Conservation (phyloP, 2,113 vertebrate species). For the Rattus rattus region DNA sequence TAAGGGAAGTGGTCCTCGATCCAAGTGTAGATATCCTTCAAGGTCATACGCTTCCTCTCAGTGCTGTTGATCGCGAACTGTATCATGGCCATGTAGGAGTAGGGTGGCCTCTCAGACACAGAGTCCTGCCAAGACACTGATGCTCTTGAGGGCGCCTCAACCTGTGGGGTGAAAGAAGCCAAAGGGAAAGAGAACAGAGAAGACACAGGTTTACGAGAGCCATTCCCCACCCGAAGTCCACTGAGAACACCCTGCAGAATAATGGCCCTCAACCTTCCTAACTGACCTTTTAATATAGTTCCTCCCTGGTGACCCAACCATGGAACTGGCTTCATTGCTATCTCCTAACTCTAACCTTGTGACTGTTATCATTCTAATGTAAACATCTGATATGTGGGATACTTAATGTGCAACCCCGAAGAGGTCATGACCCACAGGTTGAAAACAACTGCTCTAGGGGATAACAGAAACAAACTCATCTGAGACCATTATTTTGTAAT, state of each 20-base stretch:
- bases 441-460: background rate
- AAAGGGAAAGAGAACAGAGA: background rate
- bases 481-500: background rate
- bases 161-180: slow-evolving; percentile 71
- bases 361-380: background rate
- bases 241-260: background rate
- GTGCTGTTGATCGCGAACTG: slow-evolving; percentile 99
- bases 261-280: background rate
- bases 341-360: background rate
- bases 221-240: accelerated
- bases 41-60: slow-evolving; percentile 92
- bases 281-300: background rate
- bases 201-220: background rate
- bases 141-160: slow-evolving; percentile 72
- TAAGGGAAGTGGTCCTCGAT: slow-evolving; percentile 97
- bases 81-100: slow-evolving; percentile 99
- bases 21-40: slow-evolving; percentile 98
- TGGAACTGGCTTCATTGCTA: background rate
- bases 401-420: background rate
- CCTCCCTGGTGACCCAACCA: background rate
- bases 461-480: background rate
- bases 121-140: slow-evolving; percentile 81
- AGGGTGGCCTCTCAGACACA: slow-evolving; percentile 92
- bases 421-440: background rate
- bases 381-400: background rate